Evolutionary conservation across 53 echinoderm and acorn worm genomes (phyloP).

Genomic region (Antedon mediterranea): DNA sequence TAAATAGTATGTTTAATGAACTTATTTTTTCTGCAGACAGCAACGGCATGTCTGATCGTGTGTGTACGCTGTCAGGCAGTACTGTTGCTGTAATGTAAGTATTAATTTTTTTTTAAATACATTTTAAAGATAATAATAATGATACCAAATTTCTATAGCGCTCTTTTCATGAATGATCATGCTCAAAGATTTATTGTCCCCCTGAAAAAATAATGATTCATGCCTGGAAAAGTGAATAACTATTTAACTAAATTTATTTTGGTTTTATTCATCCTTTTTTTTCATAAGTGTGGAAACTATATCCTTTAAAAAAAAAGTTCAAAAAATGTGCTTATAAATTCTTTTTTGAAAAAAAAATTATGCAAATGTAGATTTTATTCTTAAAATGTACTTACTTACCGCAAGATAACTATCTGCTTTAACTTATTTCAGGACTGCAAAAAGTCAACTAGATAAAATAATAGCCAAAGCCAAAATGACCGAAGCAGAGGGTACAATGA

Average conservation of each 20-base stretch:
- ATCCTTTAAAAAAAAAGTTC: background rate
- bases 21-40: conserved; percentile 29
- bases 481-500: conserved; percentile 29
- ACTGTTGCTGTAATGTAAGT: conserved; percentile 67
- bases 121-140: no score
- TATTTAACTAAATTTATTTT: no score
- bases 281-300: no score
- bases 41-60: conserved; percentile 27
- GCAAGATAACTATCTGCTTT: background rate
- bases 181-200: no score
- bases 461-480: conserved; percentile 53
- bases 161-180: no score
- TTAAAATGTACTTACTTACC: background rate
- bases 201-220: no score
- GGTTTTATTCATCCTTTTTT: no score
- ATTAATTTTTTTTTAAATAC: no score
- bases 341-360: background rate
- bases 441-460: conserved; percentile 39
- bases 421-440: conserved; percentile 45
- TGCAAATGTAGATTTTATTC: background rate
- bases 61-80: conserved; percentile 75
- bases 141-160: no score
- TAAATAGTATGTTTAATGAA: background rate
- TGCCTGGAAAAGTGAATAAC: no score
- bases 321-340: no score